Base-by-base conservation (phyloP, 2,113 vertebrate genomes). In the Amblyopsis rosae region DNA sequence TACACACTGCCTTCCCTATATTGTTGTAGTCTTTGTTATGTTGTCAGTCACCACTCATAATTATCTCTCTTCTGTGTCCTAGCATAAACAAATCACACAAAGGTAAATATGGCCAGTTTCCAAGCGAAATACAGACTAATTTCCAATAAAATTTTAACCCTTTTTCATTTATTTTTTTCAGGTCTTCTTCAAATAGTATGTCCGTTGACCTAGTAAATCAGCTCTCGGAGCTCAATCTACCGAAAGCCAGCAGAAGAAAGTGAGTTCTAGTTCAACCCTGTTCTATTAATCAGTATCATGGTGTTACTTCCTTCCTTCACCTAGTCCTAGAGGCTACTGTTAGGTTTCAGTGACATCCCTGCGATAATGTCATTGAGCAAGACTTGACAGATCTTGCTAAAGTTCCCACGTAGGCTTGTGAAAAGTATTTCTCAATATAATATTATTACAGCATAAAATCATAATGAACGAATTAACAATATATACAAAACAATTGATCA, bases 91-190 rank as follows among this genome's bases (percentile, higher is more conserved):
- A 79, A 50, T 0, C 12, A 33, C 80, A 48, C 51, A 9, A 55
- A 91, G 91, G 91, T 91, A 86, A 82, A 10, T 26, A 13, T 17
- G 9, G 19, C 58, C 11, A 41, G 11, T n/a, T 13, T 15, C 58
- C 15, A 41, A 13, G 35, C 7, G 19, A 41, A 15, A 3, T 13
- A 35, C 19, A 15, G 32, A 41, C 12, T 45, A 6, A 11, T 45
- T 12, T 57, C 15, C n/a, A 48, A 46, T 2, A n/a, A 19, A 68
- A 32, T 41, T 7, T 59, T 59, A 26, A 10, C n/a, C 47, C 13
- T 75, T 15, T n/a, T 26, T 56, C 54, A 1, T 19, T 19, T 19
- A 1, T 26, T 35, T 15, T 26, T 62, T 82, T 65, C 76, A 94
- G 93, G 73, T 83, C 87, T 55, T 79, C 73, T 56, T n/a, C 87